Percentiles rank a stretch among this genome's conserved stretches.
Conservation (phyloP, 2,888 invertebrate genomes). For the Plebejus melissa region DNA sequence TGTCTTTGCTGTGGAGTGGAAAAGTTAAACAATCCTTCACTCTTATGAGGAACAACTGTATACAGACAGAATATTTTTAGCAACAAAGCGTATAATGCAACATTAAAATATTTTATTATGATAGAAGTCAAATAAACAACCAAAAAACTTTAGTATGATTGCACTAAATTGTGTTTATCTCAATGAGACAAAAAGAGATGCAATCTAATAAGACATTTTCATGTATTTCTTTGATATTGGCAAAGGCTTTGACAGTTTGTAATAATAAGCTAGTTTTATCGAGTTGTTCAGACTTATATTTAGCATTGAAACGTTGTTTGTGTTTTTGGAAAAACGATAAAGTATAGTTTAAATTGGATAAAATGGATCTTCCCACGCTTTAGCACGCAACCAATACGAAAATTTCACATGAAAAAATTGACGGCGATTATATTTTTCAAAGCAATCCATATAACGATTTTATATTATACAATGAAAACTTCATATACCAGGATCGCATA, state of each 20-base stretch:
- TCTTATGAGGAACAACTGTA: conserved; percentile 6
- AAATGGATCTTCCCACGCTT: no score
- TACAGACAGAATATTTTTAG: background rate
- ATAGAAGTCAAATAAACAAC: no score
- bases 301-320: background rate
- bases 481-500: background rate
- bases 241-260: conserved; percentile 9
- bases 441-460: background rate
- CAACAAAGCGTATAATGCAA: background rate
- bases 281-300: conserved; percentile 28
- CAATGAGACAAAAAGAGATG: background rate
- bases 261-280: conserved; percentile 21
- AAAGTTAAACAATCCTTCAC: conserved; percentile 62
- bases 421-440: no score
- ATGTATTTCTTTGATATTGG: conserved; percentile 19
- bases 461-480: background rate
- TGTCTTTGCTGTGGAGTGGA: conserved; percentile 70
- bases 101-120: background rate
- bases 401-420: no score
- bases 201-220: conserved; percentile 22
- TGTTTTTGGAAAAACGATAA: background rate
- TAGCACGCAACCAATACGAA: no score
- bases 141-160: background rate
- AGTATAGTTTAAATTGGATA: background rate
- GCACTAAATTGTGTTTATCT: background rate